Evolutionary conservation across 2,113 vertebrate genomes (phyloP).

Genomic region (Gallinago jamesoni): DNA sequence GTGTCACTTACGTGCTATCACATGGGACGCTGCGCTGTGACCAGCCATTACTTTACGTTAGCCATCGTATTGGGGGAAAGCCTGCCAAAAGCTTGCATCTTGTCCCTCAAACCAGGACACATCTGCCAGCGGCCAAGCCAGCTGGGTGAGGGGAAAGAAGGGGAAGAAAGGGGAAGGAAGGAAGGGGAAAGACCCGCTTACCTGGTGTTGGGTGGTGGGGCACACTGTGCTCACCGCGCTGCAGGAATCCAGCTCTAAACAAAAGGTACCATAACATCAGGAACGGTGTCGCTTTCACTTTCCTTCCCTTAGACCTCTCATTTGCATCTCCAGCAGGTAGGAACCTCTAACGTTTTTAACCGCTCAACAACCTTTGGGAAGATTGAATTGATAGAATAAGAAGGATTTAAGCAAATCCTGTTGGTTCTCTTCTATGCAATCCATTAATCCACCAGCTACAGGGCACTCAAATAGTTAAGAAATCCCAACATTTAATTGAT

Average conservation of each 20-base stretch:
- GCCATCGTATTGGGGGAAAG: not conserved
- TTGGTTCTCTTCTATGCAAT: not conserved
- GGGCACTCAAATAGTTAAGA: conserved; percentile 52
- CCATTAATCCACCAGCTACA: conserved; percentile 57
- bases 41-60: not conserved
- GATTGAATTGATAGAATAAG: not conserved
- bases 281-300: not conserved
- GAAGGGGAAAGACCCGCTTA: not conserved
- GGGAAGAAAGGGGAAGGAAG: not conserved
- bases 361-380: not conserved
- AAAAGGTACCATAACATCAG: not conserved
- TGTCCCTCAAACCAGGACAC: no score
- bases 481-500: conserved; percentile 58
- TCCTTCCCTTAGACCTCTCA: not conserved
- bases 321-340: not conserved
- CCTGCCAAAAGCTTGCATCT: not conserved
- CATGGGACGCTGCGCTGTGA: not conserved
- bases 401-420: conserved; percentile 30
- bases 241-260: not conserved
- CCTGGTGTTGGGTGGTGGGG: not conserved
- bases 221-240: not conserved
- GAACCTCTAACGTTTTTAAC: not conserved
- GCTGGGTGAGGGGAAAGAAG: not conserved
- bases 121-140: not conserved
- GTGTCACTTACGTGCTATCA: not conserved